These are phyloP conservation scores for Didymodactylos carnosus DNA, from an alignment of 2,888 invertebrate species.

Conservation along the genomic window DNA sequence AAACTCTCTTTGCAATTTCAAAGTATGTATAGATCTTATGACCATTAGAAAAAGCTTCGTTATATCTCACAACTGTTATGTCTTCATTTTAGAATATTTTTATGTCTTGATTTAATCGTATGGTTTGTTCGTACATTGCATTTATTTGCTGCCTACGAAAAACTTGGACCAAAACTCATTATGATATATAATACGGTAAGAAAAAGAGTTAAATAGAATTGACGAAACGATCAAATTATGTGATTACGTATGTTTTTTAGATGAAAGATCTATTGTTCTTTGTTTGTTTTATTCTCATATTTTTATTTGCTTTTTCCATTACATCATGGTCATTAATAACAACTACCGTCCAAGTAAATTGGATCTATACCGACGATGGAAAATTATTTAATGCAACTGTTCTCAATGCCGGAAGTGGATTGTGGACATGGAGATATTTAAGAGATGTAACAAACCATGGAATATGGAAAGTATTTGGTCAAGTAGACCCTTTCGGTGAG, in stretches of 20 bases:
- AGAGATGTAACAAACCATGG: not conserved
- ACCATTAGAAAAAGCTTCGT: too few relatives aligned
- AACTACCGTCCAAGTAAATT: not conserved
- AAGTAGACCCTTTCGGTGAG: not conserved
- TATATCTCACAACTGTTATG: not conserved
- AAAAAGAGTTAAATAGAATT: not conserved
- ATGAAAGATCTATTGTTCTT: not conserved
- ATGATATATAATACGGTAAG: slow-evolving; percentile 11
- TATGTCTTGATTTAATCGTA: slow-evolving; percentile 3
- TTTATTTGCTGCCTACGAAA: slow-evolving; percentile 5
- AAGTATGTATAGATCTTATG: not conserved
- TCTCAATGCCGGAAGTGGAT: not conserved
- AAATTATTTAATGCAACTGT: not conserved
- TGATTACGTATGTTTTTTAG: not conserved
- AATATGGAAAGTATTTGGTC: not conserved
- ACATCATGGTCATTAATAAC: not conserved
- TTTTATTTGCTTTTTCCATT: not conserved
- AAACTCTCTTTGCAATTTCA: not conserved
- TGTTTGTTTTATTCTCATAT: not conserved
- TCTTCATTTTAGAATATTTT: not conserved
- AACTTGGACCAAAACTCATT: slow-evolving; percentile 8
- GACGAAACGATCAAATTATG: too few relatives aligned
- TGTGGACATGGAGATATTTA: not conserved
- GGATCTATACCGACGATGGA: not conserved
- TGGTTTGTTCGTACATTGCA: slow-evolving; percentile 6